Base-by-base conservation (phyloP, 1,140 invertebrate genomes). In the Listronotus bonariensis region DNA sequence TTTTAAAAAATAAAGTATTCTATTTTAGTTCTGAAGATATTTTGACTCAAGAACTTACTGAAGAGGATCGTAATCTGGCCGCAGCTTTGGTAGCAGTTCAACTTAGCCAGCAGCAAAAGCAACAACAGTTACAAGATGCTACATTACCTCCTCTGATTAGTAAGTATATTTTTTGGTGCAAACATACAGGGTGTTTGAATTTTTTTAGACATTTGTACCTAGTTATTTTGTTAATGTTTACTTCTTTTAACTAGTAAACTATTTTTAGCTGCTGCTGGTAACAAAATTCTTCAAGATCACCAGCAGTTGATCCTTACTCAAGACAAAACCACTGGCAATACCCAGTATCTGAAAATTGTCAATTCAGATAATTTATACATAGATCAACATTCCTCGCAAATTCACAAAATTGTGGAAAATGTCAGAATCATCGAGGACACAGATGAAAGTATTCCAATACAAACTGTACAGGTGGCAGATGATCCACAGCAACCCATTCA, bases 61-160 rank as follows among this genome's bases (percentile, higher is more conserved):
- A 84, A 62, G 82, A 83, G 63, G 82, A 83, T 67, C 69, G 81
- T 53, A 78, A 80, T 68, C 71, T 83, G 46, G 81, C 81, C 45
- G 80, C 81, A 20, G 81, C 82, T 43, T 71, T 84, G 56, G 81
- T 83, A 46, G 82, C 81, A 18, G 82, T 82, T 1, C 82, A 84
- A 60, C 74, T 83, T n/a, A 81, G 78, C 53, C 80, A 82, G 51
- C 80, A 81, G 61, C 80, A 81, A 62, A 81, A 81, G 60, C 79
- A 81, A 17, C 80, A 82, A 59, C 81, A 81, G 20, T 70, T 68
- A 26, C 70, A 70, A 67, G 69, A 68, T 43, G 56, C 63, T 34
- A 26, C 67, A 5, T 63, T 75, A 45, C 69, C 72, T n/a, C 62
- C 68, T 34, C 42, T 73, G 20, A 68, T 73, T 54, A 41, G 57